A percentile compares a stretch with the other conserved stretches of the same genome.
These are phyloP conservation scores for Parambassis ranga DNA, from an alignment of 2,797 vertebrate genomes.

Conservation along the genomic window DNA sequence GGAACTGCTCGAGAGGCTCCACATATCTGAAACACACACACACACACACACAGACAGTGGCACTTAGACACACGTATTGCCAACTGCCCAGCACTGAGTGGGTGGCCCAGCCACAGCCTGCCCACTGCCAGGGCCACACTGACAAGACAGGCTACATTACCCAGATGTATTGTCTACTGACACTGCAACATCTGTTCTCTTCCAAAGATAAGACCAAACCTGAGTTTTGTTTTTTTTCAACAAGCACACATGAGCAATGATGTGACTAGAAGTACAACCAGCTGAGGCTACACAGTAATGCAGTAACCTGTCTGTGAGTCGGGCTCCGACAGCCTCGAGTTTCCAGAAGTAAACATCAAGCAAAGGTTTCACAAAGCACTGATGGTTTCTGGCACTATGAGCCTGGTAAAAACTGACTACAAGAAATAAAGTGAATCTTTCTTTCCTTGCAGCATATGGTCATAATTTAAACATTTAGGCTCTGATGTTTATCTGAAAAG, in stretches of 20 bases:
- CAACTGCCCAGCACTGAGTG: constrained; percentile 40
- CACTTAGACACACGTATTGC: constrained; percentile 24
- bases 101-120: constrained; percentile 51
- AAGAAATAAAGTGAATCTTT: background rate
- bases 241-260: background rate
- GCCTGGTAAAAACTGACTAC: background rate
- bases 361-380: background rate
- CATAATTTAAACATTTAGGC: background rate
- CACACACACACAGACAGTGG: background rate
- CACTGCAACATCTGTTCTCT: constrained; percentile 58
- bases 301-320: background rate
- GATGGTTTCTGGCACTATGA: background rate
- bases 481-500: background rate
- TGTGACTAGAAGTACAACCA: constrained; percentile 27
- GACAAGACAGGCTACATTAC: constrained; percentile 47
- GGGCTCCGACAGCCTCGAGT: background rate
- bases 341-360: constrained; percentile 1
- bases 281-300: constrained; percentile 15
- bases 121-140: constrained; percentile 13
- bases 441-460: background rate
- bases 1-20: constrained; percentile 38
- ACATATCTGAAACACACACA: constrained; percentile 4
- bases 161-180: constrained; percentile 50
- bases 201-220: constrained; percentile 22
- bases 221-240: constrained; percentile 34